phyloP scores from a whole-genome alignment of 2,113 vertebrate genomes.

The Noctilio leporinus region DNA sequence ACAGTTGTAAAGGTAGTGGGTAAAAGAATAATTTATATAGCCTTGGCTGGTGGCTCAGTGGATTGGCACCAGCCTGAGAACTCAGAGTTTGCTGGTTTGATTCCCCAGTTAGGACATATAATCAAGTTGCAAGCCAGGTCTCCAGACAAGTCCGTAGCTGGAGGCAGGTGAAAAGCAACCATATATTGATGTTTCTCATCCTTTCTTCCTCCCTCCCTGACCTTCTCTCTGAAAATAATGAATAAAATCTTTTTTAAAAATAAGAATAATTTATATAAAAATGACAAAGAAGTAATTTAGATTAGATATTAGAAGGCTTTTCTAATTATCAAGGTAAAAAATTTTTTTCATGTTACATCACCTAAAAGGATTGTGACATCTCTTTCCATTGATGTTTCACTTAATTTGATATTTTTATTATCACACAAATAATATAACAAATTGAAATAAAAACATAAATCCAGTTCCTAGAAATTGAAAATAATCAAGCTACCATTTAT shows the following conservation, averaged over 20 bases:
- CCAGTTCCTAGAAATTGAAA: neutral
- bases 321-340: neutral
- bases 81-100: too few relatives aligned
- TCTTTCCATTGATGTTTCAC: constrained; percentile 21
- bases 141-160: too few relatives aligned
- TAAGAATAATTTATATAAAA: neutral
- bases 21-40: neutral
- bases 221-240: too few relatives aligned
- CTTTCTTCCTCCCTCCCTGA: too few relatives aligned
- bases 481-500: neutral
- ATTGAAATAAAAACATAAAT: constrained; percentile 25
- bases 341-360: neutral
- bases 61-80: too few relatives aligned
- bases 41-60: too few relatives aligned
- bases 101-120: too few relatives aligned
- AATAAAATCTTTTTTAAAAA: too few relatives aligned
- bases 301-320: neutral
- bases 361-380: neutral
- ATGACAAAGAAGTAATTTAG: neutral
- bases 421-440: constrained; percentile 36
- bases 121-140: too few relatives aligned
- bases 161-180: too few relatives aligned
- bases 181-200: too few relatives aligned
- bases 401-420: constrained; percentile 41
- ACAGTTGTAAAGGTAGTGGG: neutral